Conservation (phyloP, 2,888 invertebrate genomes). For the Deladenus siricidicola region DNA sequence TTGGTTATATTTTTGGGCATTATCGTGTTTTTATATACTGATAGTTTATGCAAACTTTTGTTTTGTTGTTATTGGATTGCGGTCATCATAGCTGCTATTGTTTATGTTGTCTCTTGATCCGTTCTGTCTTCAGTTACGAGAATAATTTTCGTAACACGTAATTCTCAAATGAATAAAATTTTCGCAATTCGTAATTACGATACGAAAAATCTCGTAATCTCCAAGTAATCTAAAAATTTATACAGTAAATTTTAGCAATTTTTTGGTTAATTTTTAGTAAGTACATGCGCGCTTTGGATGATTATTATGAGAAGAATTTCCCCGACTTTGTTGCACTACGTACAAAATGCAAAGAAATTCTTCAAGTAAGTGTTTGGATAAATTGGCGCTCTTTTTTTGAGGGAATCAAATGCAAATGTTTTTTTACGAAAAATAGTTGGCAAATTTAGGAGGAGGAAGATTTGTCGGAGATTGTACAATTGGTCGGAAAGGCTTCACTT, state of each 20-base stretch:
- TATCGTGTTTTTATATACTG: neutral
- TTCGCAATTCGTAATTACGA: too few relatives aligned
- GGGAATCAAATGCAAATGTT: neutral
- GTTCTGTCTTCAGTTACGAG: too few relatives aligned
- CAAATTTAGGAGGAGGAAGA: slow-evolving; percentile 80
- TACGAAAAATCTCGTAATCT: too few relatives aligned
- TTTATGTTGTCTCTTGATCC: too few relatives aligned
- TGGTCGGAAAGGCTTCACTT: slow-evolving; percentile 82
- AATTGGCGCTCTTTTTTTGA: neutral
- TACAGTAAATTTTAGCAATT: too few relatives aligned
- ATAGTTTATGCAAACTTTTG: slow-evolving; percentile 1
- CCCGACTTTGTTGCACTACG: slow-evolving; percentile 90
- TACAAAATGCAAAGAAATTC: slow-evolving; percentile 84
- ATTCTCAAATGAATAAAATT: too few relatives aligned
- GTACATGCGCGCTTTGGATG: slow-evolving; percentile 94
- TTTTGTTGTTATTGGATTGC: too few relatives aligned
- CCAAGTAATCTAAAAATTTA: too few relatives aligned
- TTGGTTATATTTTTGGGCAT: neutral
- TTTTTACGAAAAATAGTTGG: neutral
- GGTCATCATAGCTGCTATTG: too few relatives aligned
- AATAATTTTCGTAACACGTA: too few relatives aligned
- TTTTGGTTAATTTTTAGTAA: slow-evolving; percentile 68
- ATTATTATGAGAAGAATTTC: slow-evolving; percentile 98
- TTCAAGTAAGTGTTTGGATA: slow-evolving; percentile 28
- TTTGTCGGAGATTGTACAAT: slow-evolving; percentile 96